phyloP scores from a whole-genome alignment of 2,888 invertebrate genomes.

The Dryobotodes eremita region DNA sequence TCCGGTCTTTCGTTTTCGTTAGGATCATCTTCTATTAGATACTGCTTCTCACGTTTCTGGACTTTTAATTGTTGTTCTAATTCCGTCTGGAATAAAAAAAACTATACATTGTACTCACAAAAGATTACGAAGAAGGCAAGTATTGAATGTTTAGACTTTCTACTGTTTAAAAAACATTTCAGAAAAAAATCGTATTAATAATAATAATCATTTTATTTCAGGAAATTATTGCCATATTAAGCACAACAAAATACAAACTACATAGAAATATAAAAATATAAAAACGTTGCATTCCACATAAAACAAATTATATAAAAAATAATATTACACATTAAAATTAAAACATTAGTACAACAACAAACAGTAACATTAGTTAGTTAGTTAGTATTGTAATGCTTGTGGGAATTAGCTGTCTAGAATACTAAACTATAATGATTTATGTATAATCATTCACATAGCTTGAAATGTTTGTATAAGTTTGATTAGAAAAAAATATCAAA shows the following conservation, averaged over 20 bases:
- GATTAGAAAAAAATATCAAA: not conserved
- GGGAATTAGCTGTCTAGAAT: not conserved
- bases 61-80: slow-evolving; percentile 32
- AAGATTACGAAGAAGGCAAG: not conserved
- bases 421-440: not conserved
- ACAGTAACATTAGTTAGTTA: no score
- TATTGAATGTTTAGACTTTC: not conserved
- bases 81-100: slow-evolving; percentile 26
- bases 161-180: not conserved
- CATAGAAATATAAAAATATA: no score
- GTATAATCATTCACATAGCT: no score
- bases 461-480: not conserved
- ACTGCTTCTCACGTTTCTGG: slow-evolving; percentile 55
- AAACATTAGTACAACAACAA: no score
- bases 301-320: no score
- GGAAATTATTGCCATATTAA: no score
- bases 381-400: not conserved
- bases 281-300: no score
- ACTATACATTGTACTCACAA: not conserved
- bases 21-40: slow-evolving; percentile 44
- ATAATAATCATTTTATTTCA: no score
- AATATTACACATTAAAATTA: no score
- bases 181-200: not conserved
- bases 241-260: no score
- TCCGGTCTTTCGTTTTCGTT: slow-evolving; percentile 18